phyloP scores from a whole-genome alignment of 35 echinoderm and acorn worm genomes.

The Ophioderma brevispina region DNA sequence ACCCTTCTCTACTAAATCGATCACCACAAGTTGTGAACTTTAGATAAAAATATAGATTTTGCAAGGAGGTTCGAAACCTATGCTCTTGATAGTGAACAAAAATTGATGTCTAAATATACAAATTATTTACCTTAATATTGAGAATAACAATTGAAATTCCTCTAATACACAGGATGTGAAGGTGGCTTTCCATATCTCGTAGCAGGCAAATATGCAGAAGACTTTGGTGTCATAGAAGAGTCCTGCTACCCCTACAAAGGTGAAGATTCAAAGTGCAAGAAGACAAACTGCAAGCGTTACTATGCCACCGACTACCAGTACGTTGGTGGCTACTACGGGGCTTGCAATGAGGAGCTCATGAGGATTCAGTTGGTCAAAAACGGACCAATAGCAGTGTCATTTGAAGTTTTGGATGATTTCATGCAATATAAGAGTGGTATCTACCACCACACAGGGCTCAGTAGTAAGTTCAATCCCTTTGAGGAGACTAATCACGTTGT shows the following conservation, averaged over 20 bases:
- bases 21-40: too few species aligned
- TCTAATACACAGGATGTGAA: slow-evolving; percentile 79
- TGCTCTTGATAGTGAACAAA: too few species aligned
- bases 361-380: slow-evolving; percentile 86
- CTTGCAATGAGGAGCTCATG: slow-evolving; percentile 95
- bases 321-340: slow-evolving; percentile 94
- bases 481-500: slow-evolving; percentile 92
- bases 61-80: too few species aligned
- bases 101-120: too few species aligned
- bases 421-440: slow-evolving; percentile 75
- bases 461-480: slow-evolving; percentile 77
- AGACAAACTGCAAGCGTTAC: slow-evolving; percentile 67
- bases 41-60: too few species aligned
- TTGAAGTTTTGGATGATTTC: slow-evolving; percentile 84
- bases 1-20: too few species aligned
- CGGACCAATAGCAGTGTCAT: slow-evolving; percentile 81
- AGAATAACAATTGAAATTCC: too few species aligned
- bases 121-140: too few species aligned
- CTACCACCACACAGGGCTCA: slow-evolving; percentile 79
- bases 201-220: slow-evolving; percentile 93
- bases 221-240: slow-evolving; percentile 92
- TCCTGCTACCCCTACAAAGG: slow-evolving; percentile 81
- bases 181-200: slow-evolving; percentile 95
- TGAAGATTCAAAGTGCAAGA: slow-evolving; percentile 64
- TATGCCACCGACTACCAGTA: slow-evolving; percentile 91